Percentiles rank a stretch among this genome's conserved stretches.
phyloP scores from a whole-genome alignment of 2,797 vertebrate species.

The Enteromius paludinosus region DNA sequence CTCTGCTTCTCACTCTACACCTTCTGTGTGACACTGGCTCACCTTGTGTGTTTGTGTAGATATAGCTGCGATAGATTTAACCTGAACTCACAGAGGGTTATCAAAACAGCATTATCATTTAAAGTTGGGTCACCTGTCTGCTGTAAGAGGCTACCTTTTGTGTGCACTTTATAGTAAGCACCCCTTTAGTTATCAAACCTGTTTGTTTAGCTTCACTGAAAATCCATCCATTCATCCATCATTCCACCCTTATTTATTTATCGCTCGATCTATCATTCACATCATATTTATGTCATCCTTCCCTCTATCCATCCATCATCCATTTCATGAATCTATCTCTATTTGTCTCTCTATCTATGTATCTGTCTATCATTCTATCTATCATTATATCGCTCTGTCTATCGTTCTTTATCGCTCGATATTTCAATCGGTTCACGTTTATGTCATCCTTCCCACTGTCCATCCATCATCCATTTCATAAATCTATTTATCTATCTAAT shows the following conservation, averaged over 20 bases:
- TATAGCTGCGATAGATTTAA: slow-evolving; percentile 40
- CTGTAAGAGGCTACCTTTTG: neutral
- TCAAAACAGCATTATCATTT: slow-evolving; percentile 21
- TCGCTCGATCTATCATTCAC: neutral
- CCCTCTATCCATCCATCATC: neutral
- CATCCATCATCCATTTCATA: no score
- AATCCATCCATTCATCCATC: neutral
- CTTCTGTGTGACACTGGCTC: slow-evolving; percentile 32
- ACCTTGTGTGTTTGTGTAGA: slow-evolving; percentile 5
- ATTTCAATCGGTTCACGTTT: no score
- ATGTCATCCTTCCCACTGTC: no score
- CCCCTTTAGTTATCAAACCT: neutral
- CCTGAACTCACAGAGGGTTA: slow-evolving; percentile 15
- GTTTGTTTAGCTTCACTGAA: slow-evolving; percentile 13
- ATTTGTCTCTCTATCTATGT: neutral
- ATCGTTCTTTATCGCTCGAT: no score
- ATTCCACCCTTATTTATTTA: neutral
- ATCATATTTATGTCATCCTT: neutral
- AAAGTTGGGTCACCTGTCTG: neutral
- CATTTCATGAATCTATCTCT: neutral
- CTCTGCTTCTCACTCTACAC: slow-evolving; percentile 21
- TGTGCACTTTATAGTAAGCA: slow-evolving; percentile 8
- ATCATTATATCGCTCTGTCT: neutral
- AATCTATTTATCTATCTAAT: no score
- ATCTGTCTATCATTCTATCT: neutral